phyloP scores from a whole-genome alignment of 2,113 vertebrate genomes.

The Lynx canadensis region DNA sequence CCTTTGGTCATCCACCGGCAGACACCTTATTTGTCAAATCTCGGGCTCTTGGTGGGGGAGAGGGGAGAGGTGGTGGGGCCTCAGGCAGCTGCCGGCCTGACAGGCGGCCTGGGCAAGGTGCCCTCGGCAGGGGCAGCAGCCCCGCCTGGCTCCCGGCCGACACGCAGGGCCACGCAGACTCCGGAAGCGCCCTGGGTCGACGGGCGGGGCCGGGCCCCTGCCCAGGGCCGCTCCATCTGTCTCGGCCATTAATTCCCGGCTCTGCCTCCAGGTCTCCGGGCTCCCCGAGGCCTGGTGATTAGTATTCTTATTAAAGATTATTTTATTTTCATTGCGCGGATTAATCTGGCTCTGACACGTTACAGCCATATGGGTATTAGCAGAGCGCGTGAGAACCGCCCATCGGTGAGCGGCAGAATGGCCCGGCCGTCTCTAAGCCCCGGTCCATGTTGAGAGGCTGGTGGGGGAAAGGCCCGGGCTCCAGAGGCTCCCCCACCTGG shows the following conservation, averaged over 20 bases:
- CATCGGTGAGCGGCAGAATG: neutral
- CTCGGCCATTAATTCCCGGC: slow-evolving; percentile 65
- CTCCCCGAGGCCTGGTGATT: slow-evolving; percentile 79
- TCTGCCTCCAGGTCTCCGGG: slow-evolving; percentile 56
- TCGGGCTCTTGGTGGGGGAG: slow-evolving; percentile 79
- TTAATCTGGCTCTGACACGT: slow-evolving; percentile 77
- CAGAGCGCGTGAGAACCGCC: neutral
- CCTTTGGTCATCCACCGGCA: slow-evolving; percentile 79
- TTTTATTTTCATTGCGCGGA: slow-evolving; percentile 79
- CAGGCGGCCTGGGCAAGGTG: slow-evolving; percentile 72
- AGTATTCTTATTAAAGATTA: slow-evolving; percentile 82
- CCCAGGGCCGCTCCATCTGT: slow-evolving; percentile 74
- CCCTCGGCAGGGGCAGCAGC: slow-evolving; percentile 56
- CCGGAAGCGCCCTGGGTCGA: slow-evolving; percentile 50
- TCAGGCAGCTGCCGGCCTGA: slow-evolving; percentile 61
- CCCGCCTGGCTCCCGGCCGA: slow-evolving; percentile 54
- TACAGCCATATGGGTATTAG: slow-evolving; percentile 71
- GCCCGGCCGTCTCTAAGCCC: neutral
- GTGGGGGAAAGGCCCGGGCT: neutral
- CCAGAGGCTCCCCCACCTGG: rapidly evolving
- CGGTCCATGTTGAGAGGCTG: neutral
- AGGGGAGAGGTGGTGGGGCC: slow-evolving; percentile 58
- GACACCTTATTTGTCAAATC: slow-evolving; percentile 87
- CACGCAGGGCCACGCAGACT: neutral
- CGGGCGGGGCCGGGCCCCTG: slow-evolving; percentile 4